Base-by-base conservation (phyloP, 2,113 vertebrate genomes). In the Rhea pennata region DNA sequence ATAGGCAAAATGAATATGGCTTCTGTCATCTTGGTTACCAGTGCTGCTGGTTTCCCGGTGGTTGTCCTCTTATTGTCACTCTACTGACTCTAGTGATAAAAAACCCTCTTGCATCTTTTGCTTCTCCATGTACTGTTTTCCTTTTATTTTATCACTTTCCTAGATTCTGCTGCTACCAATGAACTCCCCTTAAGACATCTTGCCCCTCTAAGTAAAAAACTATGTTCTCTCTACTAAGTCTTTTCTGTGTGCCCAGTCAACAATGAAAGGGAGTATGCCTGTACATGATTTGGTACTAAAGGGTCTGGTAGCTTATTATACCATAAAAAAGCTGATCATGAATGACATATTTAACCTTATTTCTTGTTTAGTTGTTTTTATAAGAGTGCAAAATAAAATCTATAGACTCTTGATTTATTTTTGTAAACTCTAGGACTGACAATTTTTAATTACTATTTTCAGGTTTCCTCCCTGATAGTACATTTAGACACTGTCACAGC, bases 61-160 rank as follows among this genome's bases (percentile, higher is more conserved):
- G 23, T 61, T 81, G 40, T 50, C 61, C 36, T 92, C 56, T 59
- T 59, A 59, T 17, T 23, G 16, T 48, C 40, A 29, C 0, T 1
- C 23, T n/a, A 1, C 46, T 80, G 65, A 29, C 40, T 77, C 0
- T 16, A 20, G 56, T 54, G 62, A 70, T 80, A 9, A 3, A 46
- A 2, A 66, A 48, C 3, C 15, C 53, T 73, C 9, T 58, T 75
- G 26, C 19, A 64, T 70, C 23, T 20, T 39, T 90, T 0, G 0
- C 72, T 88, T 90, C 48, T 92, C 66, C 12, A 1, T 59, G n/a
- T 17, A 67, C 72, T 0, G 2, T 74, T 94, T 89, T 82, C 36
- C 40, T 80, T 94, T 83, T 51, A 13, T 50, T 86, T 88, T 62
- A 62, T 51, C 14, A 40, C 20, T 87, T 78, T 12, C 10, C 15